phyloP scores from a whole-genome alignment of 2,888 invertebrate species.

The Aspidiotus destructor region DNA sequence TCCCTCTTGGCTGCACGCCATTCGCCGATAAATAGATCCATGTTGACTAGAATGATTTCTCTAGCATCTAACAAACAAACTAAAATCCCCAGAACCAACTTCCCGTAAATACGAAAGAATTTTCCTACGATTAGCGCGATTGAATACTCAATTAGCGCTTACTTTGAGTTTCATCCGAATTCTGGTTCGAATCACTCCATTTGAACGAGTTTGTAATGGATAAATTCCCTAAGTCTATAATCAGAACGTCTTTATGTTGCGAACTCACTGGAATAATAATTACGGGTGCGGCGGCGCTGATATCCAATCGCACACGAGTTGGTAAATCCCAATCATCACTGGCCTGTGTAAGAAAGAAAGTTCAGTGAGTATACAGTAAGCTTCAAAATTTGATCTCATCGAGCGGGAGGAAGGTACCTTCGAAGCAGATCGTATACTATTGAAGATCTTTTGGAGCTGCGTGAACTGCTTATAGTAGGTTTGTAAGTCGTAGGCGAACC shows the following conservation, averaged over 20 bases:
- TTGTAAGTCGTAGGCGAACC: slow-evolving; percentile 80
- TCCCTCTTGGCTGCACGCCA: slow-evolving; percentile 37
- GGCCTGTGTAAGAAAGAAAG: slow-evolving; percentile 22
- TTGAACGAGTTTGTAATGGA: slow-evolving; percentile 67
- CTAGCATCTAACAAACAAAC: slow-evolving; percentile 55
- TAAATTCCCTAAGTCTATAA: slow-evolving; percentile 70
- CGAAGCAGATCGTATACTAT: slow-evolving; percentile 54
- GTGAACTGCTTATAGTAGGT: slow-evolving; percentile 78
- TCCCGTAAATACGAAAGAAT: neutral
- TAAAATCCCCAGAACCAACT: neutral
- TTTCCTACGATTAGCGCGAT: neutral
- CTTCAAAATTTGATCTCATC: neutral
- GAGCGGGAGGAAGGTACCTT: slow-evolving; percentile 42
- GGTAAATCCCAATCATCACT: slow-evolving; percentile 36
- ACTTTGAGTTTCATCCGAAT: slow-evolving; percentile 39
- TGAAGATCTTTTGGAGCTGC: slow-evolving; percentile 68
- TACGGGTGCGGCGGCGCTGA: slow-evolving; percentile 67
- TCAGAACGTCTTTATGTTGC: slow-evolving; percentile 62
- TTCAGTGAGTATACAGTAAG: neutral
- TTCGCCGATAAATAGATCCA: slow-evolving; percentile 63
- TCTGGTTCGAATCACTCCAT: slow-evolving; percentile 49
- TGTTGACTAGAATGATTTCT: slow-evolving; percentile 60
- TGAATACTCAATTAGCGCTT: neutral
- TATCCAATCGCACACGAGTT: slow-evolving; percentile 50
- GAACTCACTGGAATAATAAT: slow-evolving; percentile 80